These are phyloP conservation scores for Lordiphosa andalusiaca DNA, from an alignment of 2,888 invertebrate species.

Conservation along the genomic window DNA sequence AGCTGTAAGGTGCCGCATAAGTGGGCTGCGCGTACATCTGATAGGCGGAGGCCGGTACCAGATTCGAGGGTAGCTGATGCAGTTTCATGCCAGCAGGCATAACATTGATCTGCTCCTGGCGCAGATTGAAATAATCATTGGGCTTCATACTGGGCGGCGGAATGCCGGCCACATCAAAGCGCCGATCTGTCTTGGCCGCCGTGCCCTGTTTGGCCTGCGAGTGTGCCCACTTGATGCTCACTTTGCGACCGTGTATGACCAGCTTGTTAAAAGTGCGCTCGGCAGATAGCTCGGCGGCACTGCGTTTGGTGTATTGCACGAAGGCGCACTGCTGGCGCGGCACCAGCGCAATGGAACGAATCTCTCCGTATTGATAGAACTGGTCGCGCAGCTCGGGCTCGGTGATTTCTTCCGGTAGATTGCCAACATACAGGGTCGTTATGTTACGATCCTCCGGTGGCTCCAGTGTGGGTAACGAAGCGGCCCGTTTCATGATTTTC, in stretches of 20 bases:
- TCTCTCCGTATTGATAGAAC: constrained; percentile 99
- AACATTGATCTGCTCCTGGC: constrained; percentile 79
- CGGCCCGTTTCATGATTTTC: constrained; percentile 91
- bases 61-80: constrained; percentile 79
- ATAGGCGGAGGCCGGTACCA: constrained; percentile 78
- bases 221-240: constrained; percentile 99
- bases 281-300: constrained; percentile 95
- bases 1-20: constrained; percentile 79
- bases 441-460: constrained; percentile 97
- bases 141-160: constrained; percentile 85
- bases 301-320: constrained; percentile 95
- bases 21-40: constrained; percentile 78
- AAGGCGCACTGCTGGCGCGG: constrained; percentile 97
- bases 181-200: constrained; percentile 82
- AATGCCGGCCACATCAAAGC: constrained; percentile 88
- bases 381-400: constrained; percentile 96
- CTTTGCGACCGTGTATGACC: constrained; percentile 88
- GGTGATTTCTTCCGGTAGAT: constrained; percentile 91
- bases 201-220: constrained; percentile 89
- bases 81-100: constrained; percentile 80
- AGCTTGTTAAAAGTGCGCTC: constrained; percentile 98
- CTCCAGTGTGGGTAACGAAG: constrained; percentile 96
- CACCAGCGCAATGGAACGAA: constrained; percentile 94
- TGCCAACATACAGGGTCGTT: constrained; percentile 98
- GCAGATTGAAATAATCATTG: constrained; percentile 84